Conservation (phyloP, 2,113 vertebrate species). For the Mustela nigripes region DNA sequence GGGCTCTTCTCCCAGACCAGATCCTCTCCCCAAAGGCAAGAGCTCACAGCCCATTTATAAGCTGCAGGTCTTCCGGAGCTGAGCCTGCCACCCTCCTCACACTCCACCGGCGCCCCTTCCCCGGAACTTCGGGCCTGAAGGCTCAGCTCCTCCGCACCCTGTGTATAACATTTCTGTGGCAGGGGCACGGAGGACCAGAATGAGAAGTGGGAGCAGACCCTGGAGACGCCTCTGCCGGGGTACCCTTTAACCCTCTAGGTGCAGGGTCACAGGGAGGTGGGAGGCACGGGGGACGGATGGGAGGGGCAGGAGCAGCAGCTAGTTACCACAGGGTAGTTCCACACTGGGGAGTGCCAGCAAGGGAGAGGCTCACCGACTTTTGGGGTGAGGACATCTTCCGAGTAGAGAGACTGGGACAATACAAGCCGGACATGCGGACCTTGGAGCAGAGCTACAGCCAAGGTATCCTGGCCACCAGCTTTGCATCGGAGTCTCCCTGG, state of each 20-base stretch:
- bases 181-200: not conserved
- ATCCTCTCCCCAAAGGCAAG: not conserved
- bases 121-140: not conserved
- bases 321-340: rapidly evolving
- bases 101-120: not conserved
- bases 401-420: not conserved
- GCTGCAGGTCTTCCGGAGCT: not conserved
- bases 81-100: not conserved
- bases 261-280: rapidly evolving
- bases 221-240: not conserved
- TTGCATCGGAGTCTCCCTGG: conserved; percentile 46
- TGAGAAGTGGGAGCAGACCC: not conserved
- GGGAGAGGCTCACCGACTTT: not conserved
- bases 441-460: not conserved
- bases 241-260: not conserved
- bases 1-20: not conserved
- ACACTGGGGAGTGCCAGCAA: not conserved
- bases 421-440: not conserved
- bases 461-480: not conserved
- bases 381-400: not conserved
- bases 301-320: not conserved
- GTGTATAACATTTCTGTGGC: not conserved
- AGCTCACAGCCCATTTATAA: not conserved
- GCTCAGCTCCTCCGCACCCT: not conserved
- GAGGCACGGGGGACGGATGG: not conserved